These are phyloP conservation scores for Archilochus colubris DNA, from an alignment of 2,113 vertebrate species.

Conservation along the genomic window DNA sequence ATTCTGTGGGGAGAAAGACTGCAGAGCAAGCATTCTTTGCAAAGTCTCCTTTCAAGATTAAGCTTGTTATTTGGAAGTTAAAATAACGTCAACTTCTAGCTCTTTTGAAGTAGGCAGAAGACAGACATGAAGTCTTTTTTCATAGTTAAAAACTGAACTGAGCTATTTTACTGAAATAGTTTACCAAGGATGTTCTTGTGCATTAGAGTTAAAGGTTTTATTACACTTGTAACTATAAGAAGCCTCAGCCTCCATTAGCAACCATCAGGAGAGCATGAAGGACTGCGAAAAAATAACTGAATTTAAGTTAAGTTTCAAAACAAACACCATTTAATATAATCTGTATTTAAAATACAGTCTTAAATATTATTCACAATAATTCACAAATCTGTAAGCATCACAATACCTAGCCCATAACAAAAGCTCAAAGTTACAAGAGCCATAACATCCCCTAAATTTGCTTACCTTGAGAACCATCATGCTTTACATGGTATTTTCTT, in stretches of 20 bases:
- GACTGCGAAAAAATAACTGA: neutral
- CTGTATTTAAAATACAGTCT: neutral
- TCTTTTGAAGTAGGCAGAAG: neutral
- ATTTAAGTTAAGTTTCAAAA: neutral
- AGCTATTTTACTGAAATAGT: neutral
- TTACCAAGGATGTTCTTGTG: neutral
- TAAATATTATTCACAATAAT: neutral
- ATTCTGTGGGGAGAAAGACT: neutral
- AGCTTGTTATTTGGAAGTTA: neutral
- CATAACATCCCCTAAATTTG: neutral
- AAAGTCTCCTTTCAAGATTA: slow-evolving; percentile 4
- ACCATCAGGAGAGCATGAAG: neutral
- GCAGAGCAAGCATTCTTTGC: slow-evolving; percentile 7
- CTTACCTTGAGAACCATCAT: neutral
- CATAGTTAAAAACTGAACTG: neutral
- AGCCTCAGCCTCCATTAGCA: neutral
- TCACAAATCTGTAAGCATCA: neutral
- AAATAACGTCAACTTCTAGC: neutral
- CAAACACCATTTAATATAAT: neutral
- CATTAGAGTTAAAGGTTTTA: neutral
- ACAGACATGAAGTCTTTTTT: neutral
- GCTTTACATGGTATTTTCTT: neutral
- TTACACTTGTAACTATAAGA: neutral
- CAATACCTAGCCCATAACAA: neutral
- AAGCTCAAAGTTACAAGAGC: neutral